These are phyloP conservation scores for Caenorhabditis panamensis DNA, from an alignment of 2,888 invertebrate species.

Conservation along the genomic window DNA sequence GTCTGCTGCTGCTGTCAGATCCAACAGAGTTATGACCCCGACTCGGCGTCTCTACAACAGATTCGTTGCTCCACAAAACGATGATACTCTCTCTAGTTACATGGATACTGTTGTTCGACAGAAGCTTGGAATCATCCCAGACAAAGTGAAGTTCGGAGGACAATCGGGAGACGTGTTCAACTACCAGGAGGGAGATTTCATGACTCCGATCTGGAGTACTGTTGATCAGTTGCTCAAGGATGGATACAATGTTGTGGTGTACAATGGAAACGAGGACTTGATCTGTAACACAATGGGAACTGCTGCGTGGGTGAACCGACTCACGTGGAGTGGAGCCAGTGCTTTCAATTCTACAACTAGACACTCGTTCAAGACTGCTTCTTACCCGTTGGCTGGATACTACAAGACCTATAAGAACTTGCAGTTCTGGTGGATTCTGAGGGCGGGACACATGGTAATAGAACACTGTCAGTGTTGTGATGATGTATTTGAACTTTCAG, in stretches of 20 bases:
- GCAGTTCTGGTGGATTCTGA: conserved; percentile 88
- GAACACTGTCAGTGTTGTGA: background rate
- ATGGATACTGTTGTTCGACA: conserved; percentile 86
- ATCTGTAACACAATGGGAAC: conserved; percentile 90
- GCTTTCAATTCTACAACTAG: conserved; percentile 83
- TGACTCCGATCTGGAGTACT: conserved; percentile 88
- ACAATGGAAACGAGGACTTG: conserved; percentile 89
- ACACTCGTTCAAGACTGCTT: conserved; percentile 62
- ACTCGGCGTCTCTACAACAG: conserved; percentile 63
- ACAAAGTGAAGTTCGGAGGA: conserved; percentile 85
- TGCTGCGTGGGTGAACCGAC: conserved; percentile 87
- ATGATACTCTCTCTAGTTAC: conserved; percentile 82
- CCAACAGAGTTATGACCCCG: conserved; percentile 31
- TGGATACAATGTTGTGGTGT: conserved; percentile 86
- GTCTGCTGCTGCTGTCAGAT: conserved; percentile 2
- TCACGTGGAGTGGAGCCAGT: conserved; percentile 86
- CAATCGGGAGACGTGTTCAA: conserved; percentile 85
- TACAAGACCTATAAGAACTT: conserved; percentile 85
- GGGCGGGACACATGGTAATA: conserved; percentile 87
- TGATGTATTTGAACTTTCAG: conserved; percentile 25
- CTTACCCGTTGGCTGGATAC: conserved; percentile 71
- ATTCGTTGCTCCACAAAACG: conserved; percentile 71
- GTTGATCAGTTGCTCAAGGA: conserved; percentile 69
- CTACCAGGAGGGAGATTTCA: conserved; percentile 86
- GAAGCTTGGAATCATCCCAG: conserved; percentile 85